Base-by-base conservation (phyloP, 2,888 invertebrate genomes). In the Drosophila setosimentum region DNA sequence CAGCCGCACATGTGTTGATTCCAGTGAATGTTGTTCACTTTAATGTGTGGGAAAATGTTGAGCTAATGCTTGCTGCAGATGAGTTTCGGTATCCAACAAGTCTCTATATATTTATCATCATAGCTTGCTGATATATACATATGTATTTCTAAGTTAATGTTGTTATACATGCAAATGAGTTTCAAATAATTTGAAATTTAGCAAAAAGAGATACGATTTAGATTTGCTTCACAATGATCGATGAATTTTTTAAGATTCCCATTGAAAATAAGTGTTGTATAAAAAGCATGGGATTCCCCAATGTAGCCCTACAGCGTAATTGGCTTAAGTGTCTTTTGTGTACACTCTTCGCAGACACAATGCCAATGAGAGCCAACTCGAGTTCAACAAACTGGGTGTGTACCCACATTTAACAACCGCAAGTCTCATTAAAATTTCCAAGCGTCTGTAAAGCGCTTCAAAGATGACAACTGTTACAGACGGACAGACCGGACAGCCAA, bases 331-430 rank as follows among this genome's bases (percentile, higher is more conserved):
- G 8, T 2, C 3, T 21, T 48, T 48, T 29, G 42, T 49, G 54
- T 45, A 42, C 21, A 57, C 18, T 53, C 54, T 55, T 33, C 40
- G 29, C 24, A 7, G 30, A 40, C 33, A 72, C 60, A 66, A 59
- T 51, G 61, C 37, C 42, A 68, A 58, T 32, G 51, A n/a, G 27
- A 45, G 32, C 27, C 54, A 45, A 61, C 53, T 13, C 24, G 77
- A 55, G 78, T 79, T 79, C 73, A 81, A 81, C 70, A 78, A 74
- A 81, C 69, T 59, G 68, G 82, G 82, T 70, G 74, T 79, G 78
- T 79, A 42, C 27, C 32, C 32, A 63, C 69, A 78, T 49, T 55
- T 62, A 66, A 66, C 51, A 57, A 30, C 42, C 61, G 27, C 50
- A 51, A 64, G 21, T n/a, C 73, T 62, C 77, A 65, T 79, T 77